Evolutionary conservation across 2,113 vertebrate genomes (phyloP).

Genomic region (Chaenogobius annularis): DNA sequence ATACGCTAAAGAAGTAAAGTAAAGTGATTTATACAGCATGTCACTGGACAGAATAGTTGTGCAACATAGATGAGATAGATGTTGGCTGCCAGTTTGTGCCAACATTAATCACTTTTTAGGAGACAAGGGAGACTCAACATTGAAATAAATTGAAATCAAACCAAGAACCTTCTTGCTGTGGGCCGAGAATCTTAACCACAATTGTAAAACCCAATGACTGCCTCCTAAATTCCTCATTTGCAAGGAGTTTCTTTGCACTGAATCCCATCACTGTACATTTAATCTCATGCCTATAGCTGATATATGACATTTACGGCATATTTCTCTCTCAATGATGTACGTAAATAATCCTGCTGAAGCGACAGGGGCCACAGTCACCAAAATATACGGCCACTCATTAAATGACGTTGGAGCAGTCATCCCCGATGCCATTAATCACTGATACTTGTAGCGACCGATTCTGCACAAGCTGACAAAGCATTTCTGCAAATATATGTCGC

Average conservation of each 20-base stretch:
- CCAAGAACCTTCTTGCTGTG: not conserved
- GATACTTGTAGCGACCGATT: slow-evolving; percentile 38
- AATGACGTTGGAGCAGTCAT: slow-evolving; percentile 42
- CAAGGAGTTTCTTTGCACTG: not conserved
- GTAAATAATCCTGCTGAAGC: slow-evolving; percentile 26
- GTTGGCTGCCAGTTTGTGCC: too few species aligned
- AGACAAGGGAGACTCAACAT: too few species aligned
- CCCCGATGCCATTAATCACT: slow-evolving; percentile 58
- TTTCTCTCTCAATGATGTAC: not conserved
- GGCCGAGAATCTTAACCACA: not conserved
- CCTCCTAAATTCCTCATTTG: not conserved
- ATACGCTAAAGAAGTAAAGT: too few species aligned
- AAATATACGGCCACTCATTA: slow-evolving; percentile 60
- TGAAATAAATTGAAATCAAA: not conserved
- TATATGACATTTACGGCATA: slow-evolving; percentile 8
- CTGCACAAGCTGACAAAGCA: slow-evolving; percentile 54
- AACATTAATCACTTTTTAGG: too few species aligned
- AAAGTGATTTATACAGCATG: too few species aligned
- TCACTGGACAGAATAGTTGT: too few species aligned
- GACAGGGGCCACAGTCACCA: slow-evolving; percentile 22
- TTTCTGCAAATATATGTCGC: slow-evolving; percentile 52
- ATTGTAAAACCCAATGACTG: not conserved
- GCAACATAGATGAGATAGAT: too few species aligned
- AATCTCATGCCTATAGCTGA: slow-evolving; percentile 7
- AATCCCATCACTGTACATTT: not conserved